Evolutionary conservation across 2,888 invertebrate genomes (phyloP).

Genomic region (Temnothorax unifasciatus): DNA sequence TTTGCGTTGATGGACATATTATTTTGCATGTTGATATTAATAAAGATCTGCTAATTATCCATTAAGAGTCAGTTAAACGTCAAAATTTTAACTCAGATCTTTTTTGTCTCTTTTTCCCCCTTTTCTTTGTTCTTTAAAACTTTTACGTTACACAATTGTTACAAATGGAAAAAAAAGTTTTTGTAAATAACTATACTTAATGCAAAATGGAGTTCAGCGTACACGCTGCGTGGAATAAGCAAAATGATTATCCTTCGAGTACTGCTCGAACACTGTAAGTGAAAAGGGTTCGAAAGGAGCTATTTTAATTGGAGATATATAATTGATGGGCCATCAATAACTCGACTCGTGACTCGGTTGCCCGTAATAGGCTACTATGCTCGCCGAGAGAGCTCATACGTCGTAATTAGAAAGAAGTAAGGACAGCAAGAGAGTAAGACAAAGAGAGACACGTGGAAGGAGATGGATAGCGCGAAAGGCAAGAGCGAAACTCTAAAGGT

Average conservation of each 20-base stretch:
- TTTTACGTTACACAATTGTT: no score
- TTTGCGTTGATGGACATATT: not conserved
- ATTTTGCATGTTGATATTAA: not conserved
- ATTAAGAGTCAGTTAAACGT: not conserved
- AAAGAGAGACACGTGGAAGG: not conserved
- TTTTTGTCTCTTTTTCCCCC: not conserved
- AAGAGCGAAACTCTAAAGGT: slow-evolving; percentile 48
- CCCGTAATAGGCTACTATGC: not conserved
- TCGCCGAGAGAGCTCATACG: slow-evolving; percentile 27
- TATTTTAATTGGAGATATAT: slow-evolving; percentile 53
- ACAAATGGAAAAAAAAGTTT: not conserved
- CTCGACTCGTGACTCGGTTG: slow-evolving; percentile 24
- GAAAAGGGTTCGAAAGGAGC: not conserved
- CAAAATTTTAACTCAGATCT: not conserved
- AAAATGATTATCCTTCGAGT: not conserved
- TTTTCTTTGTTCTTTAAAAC: not conserved
- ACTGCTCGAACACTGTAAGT: not conserved
- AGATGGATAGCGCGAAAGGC: slow-evolving; percentile 35
- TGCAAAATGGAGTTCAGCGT: not conserved
- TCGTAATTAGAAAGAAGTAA: slow-evolving; percentile 57
- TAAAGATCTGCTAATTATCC: not conserved
- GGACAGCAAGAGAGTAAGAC: slow-evolving; percentile 23
- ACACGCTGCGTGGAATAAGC: not conserved
- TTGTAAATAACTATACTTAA: not conserved
- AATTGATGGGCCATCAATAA: slow-evolving; percentile 42